These are phyloP conservation scores for Chaunax sp. DNA, from an alignment of 2,797 vertebrate species.

Conservation along the genomic window DNA sequence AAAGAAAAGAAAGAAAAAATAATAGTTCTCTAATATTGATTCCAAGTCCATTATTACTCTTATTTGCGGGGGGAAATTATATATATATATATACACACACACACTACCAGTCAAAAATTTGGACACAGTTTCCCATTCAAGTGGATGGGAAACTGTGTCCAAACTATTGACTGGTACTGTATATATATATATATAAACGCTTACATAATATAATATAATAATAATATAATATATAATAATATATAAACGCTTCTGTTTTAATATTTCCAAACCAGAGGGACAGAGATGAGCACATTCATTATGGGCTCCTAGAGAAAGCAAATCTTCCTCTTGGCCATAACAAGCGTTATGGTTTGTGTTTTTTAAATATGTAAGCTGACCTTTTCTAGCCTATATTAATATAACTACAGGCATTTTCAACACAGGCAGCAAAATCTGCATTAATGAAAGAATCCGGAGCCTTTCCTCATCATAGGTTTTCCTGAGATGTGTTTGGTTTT, in stretches of 20 bases:
- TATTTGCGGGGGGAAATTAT: slow-evolving; percentile 55
- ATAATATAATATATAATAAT: too few relatives aligned
- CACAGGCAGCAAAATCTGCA: slow-evolving; percentile 73
- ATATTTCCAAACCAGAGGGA: slow-evolving; percentile 41
- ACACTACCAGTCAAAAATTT: too few relatives aligned
- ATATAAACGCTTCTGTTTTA: slow-evolving; percentile 48
- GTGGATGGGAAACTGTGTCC: too few relatives aligned
- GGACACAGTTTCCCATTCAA: too few relatives aligned
- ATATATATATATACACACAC: too few relatives aligned
- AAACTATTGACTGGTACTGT: too few relatives aligned
- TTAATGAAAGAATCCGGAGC: slow-evolving; percentile 75
- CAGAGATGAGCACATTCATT: slow-evolving; percentile 28
- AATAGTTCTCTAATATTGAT: slow-evolving; percentile 47
- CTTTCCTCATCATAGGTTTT: slow-evolving; percentile 48
- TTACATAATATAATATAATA: too few relatives aligned
- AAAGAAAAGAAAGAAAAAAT: slow-evolving; percentile 15
- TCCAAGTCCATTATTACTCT: slow-evolving; percentile 42
- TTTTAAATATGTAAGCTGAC: slow-evolving; percentile 80
- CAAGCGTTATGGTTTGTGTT: slow-evolving; percentile 63
- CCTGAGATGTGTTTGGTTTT: slow-evolving; percentile 31
- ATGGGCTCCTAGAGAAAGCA: slow-evolving; percentile 44
- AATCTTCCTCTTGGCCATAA: slow-evolving; percentile 65
- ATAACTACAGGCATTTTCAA: slow-evolving; percentile 77
- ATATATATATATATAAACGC: too few relatives aligned
- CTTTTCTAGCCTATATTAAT: slow-evolving; percentile 80